Evolutionary conservation across 2,888 invertebrate genomes (phyloP), one percentile per base, ranked within the genome.

Genomic region (Phlogophora meticulosa): DNA sequence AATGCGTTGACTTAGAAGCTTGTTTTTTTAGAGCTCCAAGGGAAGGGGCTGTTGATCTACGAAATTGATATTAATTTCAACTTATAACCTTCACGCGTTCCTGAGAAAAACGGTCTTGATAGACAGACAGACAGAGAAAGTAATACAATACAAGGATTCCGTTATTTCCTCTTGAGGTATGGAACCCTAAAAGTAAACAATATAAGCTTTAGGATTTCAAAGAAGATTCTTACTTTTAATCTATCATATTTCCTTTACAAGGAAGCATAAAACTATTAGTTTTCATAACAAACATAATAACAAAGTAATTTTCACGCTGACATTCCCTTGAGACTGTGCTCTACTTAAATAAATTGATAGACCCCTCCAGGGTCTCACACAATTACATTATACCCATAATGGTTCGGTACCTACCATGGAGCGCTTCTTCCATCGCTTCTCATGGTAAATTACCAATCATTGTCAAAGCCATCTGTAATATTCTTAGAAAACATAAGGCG

Each of bases 281-380:
- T 42, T 28, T 36, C 36, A 24, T 64, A 43, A 32, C 42, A 63
- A 32, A 42, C 42, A 49, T 36, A 24, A 22, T 32, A 42, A 42
- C 32, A 38, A 73, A 36, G 38, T 32, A 42, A 66, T 48, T n/a
- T 48, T 42, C 53, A 13, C 13, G 42, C 69, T 66, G 20, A 66
- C 17, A 66, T 28, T 69, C 67, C 53, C 53, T 36, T 7, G 67
- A 1, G 69, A 28, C 22, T n/a, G 20, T 49, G 22, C 48, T 24
- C 22, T 28, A n/a, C 64, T 51, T n/a, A 38, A 13, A 7, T 69
- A 67, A n/a, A 66, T 69, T 53, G 17, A n/a, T 53, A 11, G 36
- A 36, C 32, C 67, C 40, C 17, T 32, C 7, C 2, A 11, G 53
- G 46, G 32, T 10, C n/a, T 3, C 7, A 1, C 4, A 53, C 15